Base-by-base conservation (phyloP, 2,113 vertebrate species). In the Misgurnus anguillicaudatus region DNA sequence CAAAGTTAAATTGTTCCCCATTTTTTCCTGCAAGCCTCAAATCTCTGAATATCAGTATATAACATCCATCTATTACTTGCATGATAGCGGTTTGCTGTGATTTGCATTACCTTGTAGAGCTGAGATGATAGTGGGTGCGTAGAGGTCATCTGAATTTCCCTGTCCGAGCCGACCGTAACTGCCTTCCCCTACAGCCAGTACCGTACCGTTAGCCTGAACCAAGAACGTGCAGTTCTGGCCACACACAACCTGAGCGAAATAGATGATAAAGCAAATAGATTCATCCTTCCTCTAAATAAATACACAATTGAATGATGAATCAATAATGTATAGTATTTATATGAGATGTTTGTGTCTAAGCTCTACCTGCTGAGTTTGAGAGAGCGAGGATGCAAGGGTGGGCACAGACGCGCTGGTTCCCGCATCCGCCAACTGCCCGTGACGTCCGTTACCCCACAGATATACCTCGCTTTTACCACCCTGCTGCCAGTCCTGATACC, bases 181-280 rank as follows among this genome's bases (percentile, higher is more conserved):
- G 80, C 93, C 93, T 87, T 94, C 93, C 21, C 93, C 93, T 11
- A 93, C 87, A 38, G 93, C 93, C 78, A 94, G 80, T 8, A 94
- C 92, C 0, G 90, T 87, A 24, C 93, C 93, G 36, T 90, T 94
- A 51, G 91, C 91, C 86, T 94, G 93, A 67, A 94, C 86, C 82
- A 94, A 87, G 85, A 94, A 94, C 9, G 93, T 92, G 75, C 93
- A 94, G 89, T 94, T 94, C 87, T 94, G 93, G 45, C 93, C 93
- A 48, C 93, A 94, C 42, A 94, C 91, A 47, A 94, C 91, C 93
- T 94, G 74, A 76, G 48, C 8, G 60, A 79, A 76, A 82, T 36
- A 58, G 36, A 66, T 60, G 39, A 19, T 38, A 82, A 21, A 84
- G n/a, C n/a, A 3, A 6, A 31, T 31, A 10, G 9, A 55, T 11